phyloP scores from a whole-genome alignment of 2,113 vertebrate species.

The Redunca redunca region DNA sequence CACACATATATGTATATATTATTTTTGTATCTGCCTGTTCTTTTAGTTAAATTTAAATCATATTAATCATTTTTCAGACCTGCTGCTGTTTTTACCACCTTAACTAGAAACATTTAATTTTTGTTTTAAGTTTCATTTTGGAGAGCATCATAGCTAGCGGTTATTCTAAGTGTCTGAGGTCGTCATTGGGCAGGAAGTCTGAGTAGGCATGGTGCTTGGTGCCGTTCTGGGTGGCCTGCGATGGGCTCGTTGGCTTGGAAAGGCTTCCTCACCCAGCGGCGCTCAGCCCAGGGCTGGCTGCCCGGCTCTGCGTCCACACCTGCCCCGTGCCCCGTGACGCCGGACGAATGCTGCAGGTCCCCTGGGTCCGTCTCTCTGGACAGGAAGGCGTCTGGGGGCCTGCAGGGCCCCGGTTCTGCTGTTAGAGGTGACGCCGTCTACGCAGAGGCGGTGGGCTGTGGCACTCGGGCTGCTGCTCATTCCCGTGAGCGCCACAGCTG shows the following conservation, averaged over 20 bases:
- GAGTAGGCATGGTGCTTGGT: rapidly evolving
- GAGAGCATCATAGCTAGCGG: not conserved
- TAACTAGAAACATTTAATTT: not conserved
- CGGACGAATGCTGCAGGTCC: rapidly evolving
- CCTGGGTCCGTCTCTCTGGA: not conserved
- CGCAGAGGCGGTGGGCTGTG: not conserved
- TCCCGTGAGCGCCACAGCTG: rapidly evolving
- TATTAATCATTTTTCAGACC: not conserved
- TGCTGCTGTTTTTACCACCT: not conserved
- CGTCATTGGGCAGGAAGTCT: rapidly evolving
- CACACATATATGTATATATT: rapidly evolving
- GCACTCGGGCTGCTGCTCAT: not conserved
- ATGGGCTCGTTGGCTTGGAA: not conserved
- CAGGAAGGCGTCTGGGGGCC: not conserved
- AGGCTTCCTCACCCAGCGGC: rapidly evolving
- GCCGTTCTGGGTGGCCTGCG: not conserved
- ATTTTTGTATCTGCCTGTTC: not conserved
- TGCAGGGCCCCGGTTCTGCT: no score
- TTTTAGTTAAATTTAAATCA: not conserved
- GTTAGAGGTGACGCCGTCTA: not conserved
- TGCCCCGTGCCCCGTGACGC: rapidly evolving
- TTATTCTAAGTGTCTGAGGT: not conserved
- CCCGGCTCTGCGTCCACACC: not conserved
- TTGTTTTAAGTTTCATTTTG: not conserved
- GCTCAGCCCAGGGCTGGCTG: not conserved